phyloP scores from a whole-genome alignment of 2,797 vertebrate species.

The Gallinago stenura region DNA sequence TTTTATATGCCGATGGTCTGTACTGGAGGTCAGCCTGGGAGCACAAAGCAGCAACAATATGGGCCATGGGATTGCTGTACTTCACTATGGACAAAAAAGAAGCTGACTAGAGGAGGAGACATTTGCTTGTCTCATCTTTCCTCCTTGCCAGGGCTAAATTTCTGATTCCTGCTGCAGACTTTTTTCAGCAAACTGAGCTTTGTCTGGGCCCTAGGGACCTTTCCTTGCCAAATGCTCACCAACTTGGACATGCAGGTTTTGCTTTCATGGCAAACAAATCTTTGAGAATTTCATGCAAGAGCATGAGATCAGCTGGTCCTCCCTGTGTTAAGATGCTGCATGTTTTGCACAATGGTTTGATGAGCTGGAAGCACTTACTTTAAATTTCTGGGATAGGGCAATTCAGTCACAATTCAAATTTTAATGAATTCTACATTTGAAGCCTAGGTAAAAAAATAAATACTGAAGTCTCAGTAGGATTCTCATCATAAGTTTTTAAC shows the following conservation, averaged over 20 bases:
- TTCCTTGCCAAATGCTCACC: background rate
- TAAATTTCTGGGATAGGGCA: background rate
- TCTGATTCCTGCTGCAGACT: background rate
- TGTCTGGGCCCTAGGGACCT: background rate
- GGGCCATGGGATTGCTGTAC: background rate
- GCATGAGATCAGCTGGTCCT: background rate
- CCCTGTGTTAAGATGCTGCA: background rate
- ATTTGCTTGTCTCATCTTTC: background rate
- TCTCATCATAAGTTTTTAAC: background rate
- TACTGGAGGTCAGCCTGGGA: background rate
- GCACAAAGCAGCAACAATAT: background rate
- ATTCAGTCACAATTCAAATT: background rate
- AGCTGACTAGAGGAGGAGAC: background rate
- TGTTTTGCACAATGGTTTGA: background rate
- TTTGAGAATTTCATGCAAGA: background rate
- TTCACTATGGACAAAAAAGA: background rate
- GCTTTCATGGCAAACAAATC: background rate
- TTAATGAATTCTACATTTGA: background rate
- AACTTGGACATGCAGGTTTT: background rate
- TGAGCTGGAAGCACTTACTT: background rate
- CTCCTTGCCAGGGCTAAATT: background rate
- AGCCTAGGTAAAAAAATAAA: background rate
- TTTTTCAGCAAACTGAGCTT: background rate
- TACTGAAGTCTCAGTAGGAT: background rate
- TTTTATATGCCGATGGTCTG: background rate